phyloP scores from a whole-genome alignment of 2,888 invertebrate genomes.

The Nowickia ferox region DNA sequence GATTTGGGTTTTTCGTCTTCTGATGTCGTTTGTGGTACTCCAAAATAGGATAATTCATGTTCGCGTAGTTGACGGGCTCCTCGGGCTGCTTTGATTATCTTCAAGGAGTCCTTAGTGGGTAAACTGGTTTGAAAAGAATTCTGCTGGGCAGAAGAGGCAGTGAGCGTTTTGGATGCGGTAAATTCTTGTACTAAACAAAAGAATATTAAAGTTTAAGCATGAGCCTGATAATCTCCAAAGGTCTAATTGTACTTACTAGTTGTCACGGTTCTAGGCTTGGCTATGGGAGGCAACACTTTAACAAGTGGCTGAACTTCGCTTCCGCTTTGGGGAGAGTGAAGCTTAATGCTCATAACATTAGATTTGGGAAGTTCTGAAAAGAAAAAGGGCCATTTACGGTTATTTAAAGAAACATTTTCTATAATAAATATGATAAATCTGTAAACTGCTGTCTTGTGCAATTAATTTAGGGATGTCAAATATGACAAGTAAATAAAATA shows the following conservation, averaged over 20 bases:
- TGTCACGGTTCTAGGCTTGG: conserved; percentile 78
- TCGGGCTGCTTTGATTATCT: conserved; percentile 81
- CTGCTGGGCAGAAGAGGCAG: conserved; percentile 68
- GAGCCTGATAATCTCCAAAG: not conserved
- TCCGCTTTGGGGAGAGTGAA: conserved; percentile 78
- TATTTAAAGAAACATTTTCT: not conserved
- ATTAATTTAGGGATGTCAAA: not conserved
- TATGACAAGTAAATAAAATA: too few species aligned
- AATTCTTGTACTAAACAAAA: conserved; percentile 55
- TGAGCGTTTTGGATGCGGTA: conserved; percentile 50
- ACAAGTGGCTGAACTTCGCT: conserved; percentile 62
- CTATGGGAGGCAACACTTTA: conserved; percentile 78
- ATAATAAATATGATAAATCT: not conserved
- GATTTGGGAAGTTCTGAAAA: conserved; percentile 81
- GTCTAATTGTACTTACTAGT: conserved; percentile 46
- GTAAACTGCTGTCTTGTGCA: not conserved
- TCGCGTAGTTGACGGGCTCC: conserved; percentile 85
- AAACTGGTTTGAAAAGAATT: conserved; percentile 52
- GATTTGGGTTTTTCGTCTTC: conserved; percentile 70
- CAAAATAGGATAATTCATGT: conserved; percentile 86
- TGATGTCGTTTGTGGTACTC: conserved; percentile 78
- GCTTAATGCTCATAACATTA: conserved; percentile 82
- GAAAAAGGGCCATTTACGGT: not conserved
- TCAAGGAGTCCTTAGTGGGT: conserved; percentile 76
- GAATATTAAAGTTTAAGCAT: not conserved